phyloP scores from a whole-genome alignment of 2,888 invertebrate genomes.

The Phortica magna region DNA sequence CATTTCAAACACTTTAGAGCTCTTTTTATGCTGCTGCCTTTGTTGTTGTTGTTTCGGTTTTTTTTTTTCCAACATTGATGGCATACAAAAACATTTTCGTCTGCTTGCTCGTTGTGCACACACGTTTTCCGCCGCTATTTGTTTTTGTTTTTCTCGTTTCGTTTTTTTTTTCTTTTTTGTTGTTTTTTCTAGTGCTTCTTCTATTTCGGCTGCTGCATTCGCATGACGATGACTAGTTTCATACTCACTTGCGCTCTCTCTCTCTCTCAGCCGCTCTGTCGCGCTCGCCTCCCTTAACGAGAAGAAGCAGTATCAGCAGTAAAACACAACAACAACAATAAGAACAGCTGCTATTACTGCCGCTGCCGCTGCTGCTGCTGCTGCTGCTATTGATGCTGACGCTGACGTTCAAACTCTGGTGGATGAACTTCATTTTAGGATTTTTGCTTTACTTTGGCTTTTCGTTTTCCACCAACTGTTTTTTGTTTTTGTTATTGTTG shows the following conservation, averaged over 20 bases:
- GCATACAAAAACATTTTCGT: slow-evolving; percentile 17
- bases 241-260: neutral
- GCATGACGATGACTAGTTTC: neutral
- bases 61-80: neutral
- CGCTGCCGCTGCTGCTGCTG: neutral
- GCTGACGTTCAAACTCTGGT: neutral
- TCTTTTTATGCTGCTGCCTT: neutral
- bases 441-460: neutral
- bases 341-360: slow-evolving; percentile 15
- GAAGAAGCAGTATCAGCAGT: neutral
- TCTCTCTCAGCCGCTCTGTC: neutral
- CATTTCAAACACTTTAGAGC: slow-evolving; percentile 24
- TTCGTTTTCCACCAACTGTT: neutral
- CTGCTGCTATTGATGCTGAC: neutral
- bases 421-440: slow-evolving; percentile 7
- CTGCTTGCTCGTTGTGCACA: neutral
- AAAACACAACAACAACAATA: neutral
- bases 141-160: neutral
- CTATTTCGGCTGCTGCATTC: slow-evolving; percentile 1
- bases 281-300: neutral
- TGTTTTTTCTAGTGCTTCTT: too few species aligned
- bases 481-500: neutral
- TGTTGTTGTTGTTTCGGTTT: slow-evolving; percentile 3
- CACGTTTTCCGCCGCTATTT: neutral
- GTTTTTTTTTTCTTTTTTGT: neutral